These are phyloP conservation scores for Caprella mutica DNA, from an alignment of 2,888 invertebrate genomes.

Conservation along the genomic window DNA sequence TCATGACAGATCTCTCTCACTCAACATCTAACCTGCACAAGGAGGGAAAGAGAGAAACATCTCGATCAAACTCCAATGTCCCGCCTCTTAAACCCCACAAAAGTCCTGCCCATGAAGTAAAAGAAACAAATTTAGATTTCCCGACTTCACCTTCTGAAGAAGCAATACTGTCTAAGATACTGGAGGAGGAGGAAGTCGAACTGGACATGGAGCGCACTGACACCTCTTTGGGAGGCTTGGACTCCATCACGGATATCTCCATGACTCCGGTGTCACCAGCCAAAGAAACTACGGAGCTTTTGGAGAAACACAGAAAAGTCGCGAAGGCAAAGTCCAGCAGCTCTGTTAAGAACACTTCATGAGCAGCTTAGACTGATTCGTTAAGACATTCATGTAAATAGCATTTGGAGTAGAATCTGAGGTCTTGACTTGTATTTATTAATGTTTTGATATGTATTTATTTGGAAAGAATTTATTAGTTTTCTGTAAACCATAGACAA, in stretches of 20 bases:
- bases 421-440: too few species aligned
- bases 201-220: slow-evolving; percentile 11
- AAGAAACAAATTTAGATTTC: not conserved
- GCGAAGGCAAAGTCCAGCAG: too few species aligned
- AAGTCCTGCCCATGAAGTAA: not conserved
- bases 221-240: slow-evolving; percentile 18
- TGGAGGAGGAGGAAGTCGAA: slow-evolving; percentile 19
- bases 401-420: too few species aligned
- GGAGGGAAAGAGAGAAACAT: slow-evolving; percentile 5
- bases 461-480: too few species aligned
- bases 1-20: slow-evolving; percentile 8
- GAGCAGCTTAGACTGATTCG: too few species aligned
- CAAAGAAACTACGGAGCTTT: slow-evolving; percentile 27
- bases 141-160: slow-evolving; percentile 18
- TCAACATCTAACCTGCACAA: not conserved
- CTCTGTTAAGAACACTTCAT: too few species aligned
- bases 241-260: slow-evolving; percentile 26
- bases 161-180: slow-evolving; percentile 10
- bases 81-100: not conserved
- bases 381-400: too few species aligned
- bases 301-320: slow-evolving; percentile 27
- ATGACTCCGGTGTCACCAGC: slow-evolving; percentile 29
- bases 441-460: too few species aligned
- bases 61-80: not conserved
- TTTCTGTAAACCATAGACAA: too few species aligned